Evolutionary conservation across 2,888 invertebrate species (phyloP).

Genomic region (Nyleta sp.): DNA sequence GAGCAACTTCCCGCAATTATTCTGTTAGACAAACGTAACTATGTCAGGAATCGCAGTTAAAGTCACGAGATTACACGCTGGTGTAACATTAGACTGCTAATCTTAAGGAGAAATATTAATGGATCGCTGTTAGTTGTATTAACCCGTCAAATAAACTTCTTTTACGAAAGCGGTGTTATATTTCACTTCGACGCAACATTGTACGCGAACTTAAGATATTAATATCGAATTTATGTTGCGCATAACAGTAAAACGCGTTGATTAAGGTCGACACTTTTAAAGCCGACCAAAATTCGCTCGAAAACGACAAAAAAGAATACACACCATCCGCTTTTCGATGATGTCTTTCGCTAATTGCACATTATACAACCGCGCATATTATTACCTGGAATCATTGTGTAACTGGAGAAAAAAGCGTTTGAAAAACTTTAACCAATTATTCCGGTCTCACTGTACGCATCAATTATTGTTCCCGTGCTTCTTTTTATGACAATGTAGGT

Average conservation of each 20-base stretch:
- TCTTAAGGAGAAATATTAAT: too few species aligned
- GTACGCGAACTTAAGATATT: too few species aligned
- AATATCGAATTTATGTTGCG: too few species aligned
- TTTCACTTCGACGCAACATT: too few species aligned
- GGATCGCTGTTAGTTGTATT: too few species aligned
- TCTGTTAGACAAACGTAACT: constrained; percentile 21
- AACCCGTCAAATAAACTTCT: too few species aligned
- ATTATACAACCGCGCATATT: constrained; percentile 12
- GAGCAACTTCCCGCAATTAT: not conserved
- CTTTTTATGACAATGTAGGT: constrained; percentile 3
- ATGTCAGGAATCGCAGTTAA: constrained; percentile 14
- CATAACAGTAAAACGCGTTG: too few species aligned
- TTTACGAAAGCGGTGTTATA: too few species aligned
- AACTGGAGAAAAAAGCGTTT: constrained; percentile 12
- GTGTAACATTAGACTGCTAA: not conserved
- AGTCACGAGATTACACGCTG: constrained; percentile 3
- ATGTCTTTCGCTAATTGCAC: not conserved
- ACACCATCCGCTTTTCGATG: not conserved
- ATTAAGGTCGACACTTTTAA: too few species aligned
- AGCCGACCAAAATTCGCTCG: not conserved
- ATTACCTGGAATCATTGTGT: constrained; percentile 8
- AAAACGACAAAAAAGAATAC: not conserved
- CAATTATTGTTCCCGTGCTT: constrained; percentile 9
- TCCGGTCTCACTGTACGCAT: not conserved
- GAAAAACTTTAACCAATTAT: constrained; percentile 19